phyloP scores from a whole-genome alignment of 2,888 invertebrate species.

The Arctia plantaginis region DNA sequence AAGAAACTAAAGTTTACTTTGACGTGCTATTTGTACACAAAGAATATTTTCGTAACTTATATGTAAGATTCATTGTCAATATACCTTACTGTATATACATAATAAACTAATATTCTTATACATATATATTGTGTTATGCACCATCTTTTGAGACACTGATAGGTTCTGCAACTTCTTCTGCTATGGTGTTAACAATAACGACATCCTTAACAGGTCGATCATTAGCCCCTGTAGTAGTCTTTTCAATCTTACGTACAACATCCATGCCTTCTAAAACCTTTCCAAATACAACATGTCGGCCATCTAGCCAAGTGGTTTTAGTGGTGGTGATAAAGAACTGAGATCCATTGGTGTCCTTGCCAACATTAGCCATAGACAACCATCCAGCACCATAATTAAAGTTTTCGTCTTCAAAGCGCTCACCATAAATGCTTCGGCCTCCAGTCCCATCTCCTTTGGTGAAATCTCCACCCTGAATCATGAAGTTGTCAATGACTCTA shows the following conservation, averaged over 20 bases:
- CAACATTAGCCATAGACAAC: constrained; percentile 99
- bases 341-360: constrained; percentile 98
- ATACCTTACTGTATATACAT: constrained; percentile 22
- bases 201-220: constrained; percentile 95
- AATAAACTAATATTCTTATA: constrained; percentile 33
- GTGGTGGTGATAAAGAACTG: constrained; percentile 98
- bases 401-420: constrained; percentile 97
- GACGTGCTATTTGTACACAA: constrained; percentile 24
- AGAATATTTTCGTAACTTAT: constrained; percentile 22
- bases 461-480: constrained; percentile 98
- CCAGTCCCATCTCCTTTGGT: constrained; percentile 98
- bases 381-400: constrained; percentile 99
- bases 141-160: constrained; percentile 95
- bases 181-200: constrained; percentile 92
- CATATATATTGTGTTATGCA: constrained; percentile 82
- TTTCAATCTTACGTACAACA: constrained; percentile 94
- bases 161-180: constrained; percentile 91
- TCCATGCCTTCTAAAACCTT: constrained; percentile 95
- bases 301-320: constrained; percentile 96
- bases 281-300: constrained; percentile 99
- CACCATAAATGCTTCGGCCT: constrained; percentile 97
- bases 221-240: constrained; percentile 89
- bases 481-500: constrained; percentile 95
- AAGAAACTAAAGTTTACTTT: constrained; percentile 18
- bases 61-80: constrained; percentile 30